Evolutionary conservation across 2,797 vertebrate genomes (phyloP), one percentile per base, ranked within the genome.

Genomic region (Fratercula arctica): DNA sequence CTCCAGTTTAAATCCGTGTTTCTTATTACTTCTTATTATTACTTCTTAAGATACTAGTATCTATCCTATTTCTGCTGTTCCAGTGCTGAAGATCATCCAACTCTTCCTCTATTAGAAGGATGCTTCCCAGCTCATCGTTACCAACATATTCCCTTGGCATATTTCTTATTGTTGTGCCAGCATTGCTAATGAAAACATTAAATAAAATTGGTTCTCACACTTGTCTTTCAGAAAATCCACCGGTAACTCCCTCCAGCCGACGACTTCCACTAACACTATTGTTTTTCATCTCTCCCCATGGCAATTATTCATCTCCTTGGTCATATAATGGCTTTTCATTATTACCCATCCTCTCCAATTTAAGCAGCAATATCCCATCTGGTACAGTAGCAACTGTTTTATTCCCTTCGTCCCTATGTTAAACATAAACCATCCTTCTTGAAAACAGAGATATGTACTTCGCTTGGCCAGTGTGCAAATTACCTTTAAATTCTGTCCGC

Each of bases 281-380:
- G 43, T 33, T 64, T 37, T 9, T 39, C n/a, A 13, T 41, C 68
- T 70, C 64, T 64, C 50, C 68, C 78, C 59, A 66, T 80, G 78
- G 78, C 76, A 67, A 48, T 93, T 80, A 56, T 53, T 89, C 82
- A 77, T 86, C 82, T 87, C 85, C 64, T 60, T 33, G 79, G 28
- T 10, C 64, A 21, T 20, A 84, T 80, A 31, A 90, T 35, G 66
- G 59, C 60, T 86, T 83, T 78, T 56, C 53, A 39, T 89, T 72
- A 68, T 89, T 53, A 61, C 5, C 93, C 94, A 73, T 73, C 89
- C 82, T 51, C 68, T 90, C 84, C 63, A 51, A 2, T 59, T 77
- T 67, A 37, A 51, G 81, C 70, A 63, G 17, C 48, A 66, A 77
- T 46, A 23, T 69, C 78, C 93, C 96, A 93, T 87, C 89, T 87